Base-by-base conservation (phyloP, 92 coral and sea anemone genomes). In the Diadumene lineata region DNA sequence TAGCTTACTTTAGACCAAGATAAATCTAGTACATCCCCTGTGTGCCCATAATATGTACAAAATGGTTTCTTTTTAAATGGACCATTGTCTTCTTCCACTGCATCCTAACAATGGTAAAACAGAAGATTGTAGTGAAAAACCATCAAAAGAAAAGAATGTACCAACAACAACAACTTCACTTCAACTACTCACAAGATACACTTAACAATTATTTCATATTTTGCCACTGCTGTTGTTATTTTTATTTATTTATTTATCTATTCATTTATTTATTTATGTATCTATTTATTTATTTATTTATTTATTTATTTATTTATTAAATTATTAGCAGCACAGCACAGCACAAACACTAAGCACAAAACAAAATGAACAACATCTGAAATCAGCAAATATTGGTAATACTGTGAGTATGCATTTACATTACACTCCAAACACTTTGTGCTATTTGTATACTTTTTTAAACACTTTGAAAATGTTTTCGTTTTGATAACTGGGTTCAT, bases 1-100 rank as follows among this genome's bases (percentile, higher is more conserved):
- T n/a, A n/a, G 31, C 27, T 61, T 86, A 83, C 99, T 96, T 96
- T 96, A 26, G 99, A 96, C 99, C 99, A 96, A 0, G 99, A 92
- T 8, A 96, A 81, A 33, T 96, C 99, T 9, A 92, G 82, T 21
- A 96, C 97, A 72, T 96, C 99, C 9, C 99, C 99, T 66, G 91
- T 92, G 77, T 96, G 99, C 23, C 99, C 99, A 82, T 72, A 88
- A 72, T 96, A 96, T 53, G 98, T 86, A 85, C 94, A 94, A 66
- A 94, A 86, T 15, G 98, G 98, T 31, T 81, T 86, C 74, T 86
- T 94, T 73, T 77, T 84, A 72, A 91, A 94, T 9, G 97, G 97
- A 18, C 97, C 98, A 56, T 79, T 80, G 79, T 94, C 97, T 68
- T 91, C 98, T n/a, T 92, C 97, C 29, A 44, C 79, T 25, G 78